These are phyloP conservation scores for Agriotes lineatus DNA, from an alignment of 2,888 invertebrate genomes.

Conservation along the genomic window DNA sequence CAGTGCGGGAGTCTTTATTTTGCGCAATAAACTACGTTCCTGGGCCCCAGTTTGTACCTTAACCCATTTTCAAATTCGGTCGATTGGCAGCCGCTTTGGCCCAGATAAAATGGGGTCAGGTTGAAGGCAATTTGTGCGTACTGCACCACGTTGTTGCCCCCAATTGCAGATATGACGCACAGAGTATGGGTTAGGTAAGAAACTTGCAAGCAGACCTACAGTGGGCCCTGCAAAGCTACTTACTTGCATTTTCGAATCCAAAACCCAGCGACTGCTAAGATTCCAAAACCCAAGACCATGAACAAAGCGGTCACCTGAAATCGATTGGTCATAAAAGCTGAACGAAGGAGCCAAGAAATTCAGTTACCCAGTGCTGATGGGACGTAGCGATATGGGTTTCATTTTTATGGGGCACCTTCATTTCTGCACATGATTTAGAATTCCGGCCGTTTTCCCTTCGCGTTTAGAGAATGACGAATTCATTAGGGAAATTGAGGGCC, in stretches of 20 bases:
- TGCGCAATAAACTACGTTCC: no score
- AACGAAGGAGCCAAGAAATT: not conserved
- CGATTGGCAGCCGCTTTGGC: no score
- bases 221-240: conserved; percentile 49
- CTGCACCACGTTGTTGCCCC: no score
- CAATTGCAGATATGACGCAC: no score
- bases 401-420: conserved; percentile 48
- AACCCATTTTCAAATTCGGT: no score
- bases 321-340: not conserved
- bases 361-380: conserved; percentile 38
- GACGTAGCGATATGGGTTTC: conserved; percentile 16
- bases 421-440: conserved; percentile 38
- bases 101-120: no score
- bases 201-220: no score
- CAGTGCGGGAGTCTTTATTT: no score
- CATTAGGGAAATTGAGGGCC: conserved; percentile 16
- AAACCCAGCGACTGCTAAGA: conserved; percentile 65
- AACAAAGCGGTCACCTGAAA: conserved; percentile 64
- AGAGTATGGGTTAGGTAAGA: no score
- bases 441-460: conserved; percentile 9
- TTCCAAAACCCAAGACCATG: conserved; percentile 64
- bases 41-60: no score
- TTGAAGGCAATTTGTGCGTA: no score
- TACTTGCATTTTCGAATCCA: conserved; percentile 68
- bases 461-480: conserved; percentile 15